Base-by-base conservation (phyloP, 2,888 invertebrate species). In the Himalopsyche tibetana region DNA sequence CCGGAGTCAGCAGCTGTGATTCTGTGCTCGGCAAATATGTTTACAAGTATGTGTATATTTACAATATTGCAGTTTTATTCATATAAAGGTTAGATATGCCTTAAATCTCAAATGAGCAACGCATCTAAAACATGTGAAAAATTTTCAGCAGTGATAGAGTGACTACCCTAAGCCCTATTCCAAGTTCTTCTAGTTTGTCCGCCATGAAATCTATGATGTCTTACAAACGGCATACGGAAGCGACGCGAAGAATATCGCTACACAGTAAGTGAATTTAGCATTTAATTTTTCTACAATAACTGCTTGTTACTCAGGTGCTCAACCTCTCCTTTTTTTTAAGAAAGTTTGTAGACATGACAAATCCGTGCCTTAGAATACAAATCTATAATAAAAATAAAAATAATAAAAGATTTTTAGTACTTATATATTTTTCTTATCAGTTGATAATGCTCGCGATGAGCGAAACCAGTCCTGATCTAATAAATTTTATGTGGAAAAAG, bases 91-190 rank as follows among this genome's bases (percentile, higher is more conserved):
- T 15, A 89, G 11, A 45, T 45, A 5, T 45, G 45, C 45, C 8
- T 45, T 11, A 45, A 2, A 45, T 45, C 45, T 4, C 45, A 45
- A 9, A 11, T 45, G 11, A 11, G 45, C 42, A 42, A 42, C 5
- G 42, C 42, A 42, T 45, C 9, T 45, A 11, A 45, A 45, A 45
- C 0, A 45, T 45, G 45, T 11, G 11, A 9, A 45, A 12, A 42
- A 11, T 82, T 87, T 88, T 87, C 89, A 87, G 83, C 90, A 96
- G 96, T 89, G 96, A 96, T 89, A 94, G 96, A 91, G 94, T 96
- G 89, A 95, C 96, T 90, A 96, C 96, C 82, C 93, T 98, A 42
- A 98, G 97, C 92, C 98, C 98, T 1, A 97, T 98, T 90, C 97
- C 97, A 36, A 98, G 97, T 91, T 96, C 97, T 89, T 96, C 96